These are phyloP conservation scores for Mobula birostris DNA, from an alignment of 2,113 vertebrate genomes.

Conservation along the genomic window DNA sequence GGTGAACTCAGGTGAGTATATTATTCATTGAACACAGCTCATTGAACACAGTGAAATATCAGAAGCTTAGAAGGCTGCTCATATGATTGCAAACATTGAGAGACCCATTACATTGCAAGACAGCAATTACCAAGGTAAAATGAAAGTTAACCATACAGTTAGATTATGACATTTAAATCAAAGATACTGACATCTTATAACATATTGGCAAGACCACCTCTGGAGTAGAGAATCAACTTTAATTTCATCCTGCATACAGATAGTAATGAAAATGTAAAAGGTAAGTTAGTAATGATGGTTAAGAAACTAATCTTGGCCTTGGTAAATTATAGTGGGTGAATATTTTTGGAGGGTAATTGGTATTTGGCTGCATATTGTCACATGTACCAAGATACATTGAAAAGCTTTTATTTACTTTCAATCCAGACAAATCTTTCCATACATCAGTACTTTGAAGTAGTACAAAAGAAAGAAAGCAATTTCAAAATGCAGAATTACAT, in stretches of 20 bases:
- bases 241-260: neutral
- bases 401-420: too few species aligned
- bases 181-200: neutral
- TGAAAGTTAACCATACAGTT: constrained; percentile 8
- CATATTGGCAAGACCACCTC: neutral
- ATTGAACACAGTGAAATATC: constrained; percentile 2
- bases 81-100: neutral
- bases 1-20: neutral
- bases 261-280: neutral
- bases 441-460: too few species aligned
- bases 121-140: constrained; percentile 2
- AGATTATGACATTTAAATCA: neutral
- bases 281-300: neutral
- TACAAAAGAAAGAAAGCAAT: too few species aligned
- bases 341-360: too few species aligned
- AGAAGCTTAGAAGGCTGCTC: neutral
- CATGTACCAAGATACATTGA: too few species aligned
- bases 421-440: too few species aligned
- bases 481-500: too few species aligned
- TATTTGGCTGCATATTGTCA: too few species aligned
- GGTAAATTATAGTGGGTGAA: neutral
- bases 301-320: neutral
- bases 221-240: neutral
- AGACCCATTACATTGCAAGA: neutral
- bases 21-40: constrained; percentile 15